Base-by-base conservation (phyloP, 2,888 invertebrate species). In the Ophion costatus region DNA sequence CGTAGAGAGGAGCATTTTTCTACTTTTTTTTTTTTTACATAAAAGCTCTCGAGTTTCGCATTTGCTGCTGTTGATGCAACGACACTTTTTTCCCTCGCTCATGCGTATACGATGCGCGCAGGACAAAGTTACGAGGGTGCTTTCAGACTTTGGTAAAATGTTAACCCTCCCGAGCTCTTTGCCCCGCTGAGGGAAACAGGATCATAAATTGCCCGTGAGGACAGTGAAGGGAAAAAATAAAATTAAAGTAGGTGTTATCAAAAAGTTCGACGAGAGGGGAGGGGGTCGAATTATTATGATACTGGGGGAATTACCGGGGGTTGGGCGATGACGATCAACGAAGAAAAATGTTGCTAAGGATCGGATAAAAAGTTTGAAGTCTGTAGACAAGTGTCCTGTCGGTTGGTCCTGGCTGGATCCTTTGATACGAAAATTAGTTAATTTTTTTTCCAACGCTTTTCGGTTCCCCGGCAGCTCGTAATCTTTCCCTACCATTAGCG, bases 1-100 rank as follows among this genome's bases (percentile, higher is more conserved):
- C 51, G 51, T 17, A 3, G 11, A 45, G 45, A 45, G 11, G 14
- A 2, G 11, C 51, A 51, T 17, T 51, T 51, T 51, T 51, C 51
- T 17, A 3, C 17, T 51, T 51, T 17, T 51, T 17, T 51, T 51
- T 51, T 45, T 51, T 51, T 51, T 51, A 51, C 5, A 14, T 51
- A 17, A 4, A 51, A 51, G 17, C 51, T 51, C 51, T 51, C 17
- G 51, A 51, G 51, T 51, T 51, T 51, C 51, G 51, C 51, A 51
- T 51, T 51, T 51, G 14, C 51, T 17, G 51, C 51, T 45, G 59
- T 51, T 70, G 51, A 83, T 80, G 67, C 59, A 80, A 83, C 80
- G 80, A 59, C 80, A 80, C 51, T 51, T 80, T 71, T 74, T 59
- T 33, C 69, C 69, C 59, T 80, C 66, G 33, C 75, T 17, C 59